Base-by-base conservation (phyloP, 2,797 vertebrate species). In the Characodon lateralis region DNA sequence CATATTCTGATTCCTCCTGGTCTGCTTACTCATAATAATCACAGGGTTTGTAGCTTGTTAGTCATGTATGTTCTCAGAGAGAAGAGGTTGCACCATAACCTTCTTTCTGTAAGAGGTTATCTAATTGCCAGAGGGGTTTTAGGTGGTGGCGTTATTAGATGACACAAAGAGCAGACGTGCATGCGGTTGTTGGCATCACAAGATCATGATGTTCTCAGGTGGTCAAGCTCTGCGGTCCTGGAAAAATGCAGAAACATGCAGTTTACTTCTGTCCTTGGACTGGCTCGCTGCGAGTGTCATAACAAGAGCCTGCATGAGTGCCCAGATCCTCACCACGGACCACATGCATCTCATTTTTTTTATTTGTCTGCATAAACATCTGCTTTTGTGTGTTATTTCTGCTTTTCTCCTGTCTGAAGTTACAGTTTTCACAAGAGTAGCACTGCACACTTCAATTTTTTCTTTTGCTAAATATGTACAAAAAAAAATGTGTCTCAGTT, bases 241-340 rank as follows among this genome's bases (percentile, higher is more conserved):
- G 88, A 91, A 81, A 73, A 76, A 12, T 31, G 69, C 61, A 66
- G 48, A 79, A 55, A 55, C 35, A 56, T 26, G 55, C 71, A 55
- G 8, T 59, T 10, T 41, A 28, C 12, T 5, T 83, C 79, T 88
- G 43, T 80, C 86, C 84, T 88, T 84, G 84, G 89, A 87, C 81
- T 87, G 77, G 43, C 68, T 81, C 12, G 26, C 61, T 75, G 71
- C 78, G 35, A 71, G 71, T 81, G 61, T 78, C 35, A 76, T 78
- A 87, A 88, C 73, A 56, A 58, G 79, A 80, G 48, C 59, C 76
- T 61, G 69, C 73, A 65, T 76, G 71, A 46, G 50, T 74, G 51
- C 61, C 70, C 51, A 50, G 26, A 35, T 70, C 41, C 56, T 83
- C 58, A 5, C 18, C n/a, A 16, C 10, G 0, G 6, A 18, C 14